Base-by-base conservation (phyloP, 2,113 vertebrate genomes). In the Neofelis nebulosa region DNA sequence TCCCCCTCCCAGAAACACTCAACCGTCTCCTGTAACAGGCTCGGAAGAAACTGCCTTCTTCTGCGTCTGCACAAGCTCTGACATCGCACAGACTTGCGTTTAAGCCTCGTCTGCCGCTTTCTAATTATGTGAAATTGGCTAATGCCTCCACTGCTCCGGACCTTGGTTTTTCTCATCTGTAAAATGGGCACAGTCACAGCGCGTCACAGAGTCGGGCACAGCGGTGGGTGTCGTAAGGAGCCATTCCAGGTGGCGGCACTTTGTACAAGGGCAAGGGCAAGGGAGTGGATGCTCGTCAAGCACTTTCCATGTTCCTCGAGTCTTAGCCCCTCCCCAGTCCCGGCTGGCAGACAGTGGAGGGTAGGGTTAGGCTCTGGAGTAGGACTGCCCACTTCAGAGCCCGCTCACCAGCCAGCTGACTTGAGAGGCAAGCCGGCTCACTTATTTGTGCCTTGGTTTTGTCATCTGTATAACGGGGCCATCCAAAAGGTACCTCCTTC, bases 161-260 rank as follows among this genome's bases (percentile, higher is more conserved):
- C 79, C 65, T 41, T 52, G 86, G 76, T 71, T 88, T 92, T 88
- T n/a, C 80, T 69, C 16, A 2, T 63, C 57, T 81, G 69, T 41
- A 50, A 50, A 65, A 38, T 3, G 61, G 65, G 10, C 5, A 25
- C 3, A 1, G 33, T 63, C 12, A 14, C 7, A 7, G 18, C n/a
- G 7, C 19, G 3, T 16, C n/a, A 11, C 45, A 3, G 73, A 66
- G n/a, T 13, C 1, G 0, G 82, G 52, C 3, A 52, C 14, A 25
- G 33, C 8, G 0, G 27, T 18, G 7, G 27, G 45, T 4, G 0
- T 45, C 11, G 0, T 14, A 9, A 50, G 4, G 36, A 36, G 52
- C 7, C 0, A 2, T 38, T 52, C 50, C 82, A 15, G 82, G 88
- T 4, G 23, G 38, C 25, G 14, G 45, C 6, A 10, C 52, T 19